Evolutionary conservation across 2,888 invertebrate species (phyloP), one percentile per base, ranked within the genome.

Genomic region (Cheiracanthium punctorium): DNA sequence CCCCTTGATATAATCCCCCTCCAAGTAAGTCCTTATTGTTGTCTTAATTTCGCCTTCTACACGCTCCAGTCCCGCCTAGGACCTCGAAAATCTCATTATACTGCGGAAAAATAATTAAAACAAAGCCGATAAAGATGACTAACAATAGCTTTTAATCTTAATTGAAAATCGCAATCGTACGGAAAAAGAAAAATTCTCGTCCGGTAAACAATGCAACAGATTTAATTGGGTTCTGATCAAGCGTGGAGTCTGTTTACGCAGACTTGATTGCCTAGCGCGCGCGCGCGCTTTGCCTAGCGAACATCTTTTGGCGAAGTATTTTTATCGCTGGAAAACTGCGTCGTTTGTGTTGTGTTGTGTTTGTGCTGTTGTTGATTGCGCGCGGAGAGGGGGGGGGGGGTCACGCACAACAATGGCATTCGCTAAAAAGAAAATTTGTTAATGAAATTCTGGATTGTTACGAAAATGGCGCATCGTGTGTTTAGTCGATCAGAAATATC

Each of bases 101-200:
- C 74, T 79, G 73, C 52, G 79, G 84, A 85, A 85, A n/a, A 85
- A 85, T 85, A 85, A 85, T 85, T 85, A 85, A 85, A 85, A 85
- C 84, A 85, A 85, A 85, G 84, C 84, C 84, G 84, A 85, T 85
- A 85, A 85, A 73, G 84, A 85, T 85, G 84, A 85, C 84, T 85
- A 85, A 85, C 84, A 85, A 85, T 85, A 70, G 84, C 84, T 85
- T 85, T 58, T 85, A 85, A 85, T 85, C 84, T 85, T 85, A 85
- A 85, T 85, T 85, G 84, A 85, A 85, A 85, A 85, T 85, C 79
- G 84, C 84, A 85, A 85, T 85, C 79, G 84, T 70, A 80, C 79
- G 84, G 79, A 85, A 81, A 82, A 85, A 80, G 79, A 85, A 79
- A 58, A 85, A 79, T 85, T 79, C 52, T 80, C 79, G 79, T 24